Conservation (phyloP, 2,797 vertebrate species). For the Tolypeutes matacus region DNA sequence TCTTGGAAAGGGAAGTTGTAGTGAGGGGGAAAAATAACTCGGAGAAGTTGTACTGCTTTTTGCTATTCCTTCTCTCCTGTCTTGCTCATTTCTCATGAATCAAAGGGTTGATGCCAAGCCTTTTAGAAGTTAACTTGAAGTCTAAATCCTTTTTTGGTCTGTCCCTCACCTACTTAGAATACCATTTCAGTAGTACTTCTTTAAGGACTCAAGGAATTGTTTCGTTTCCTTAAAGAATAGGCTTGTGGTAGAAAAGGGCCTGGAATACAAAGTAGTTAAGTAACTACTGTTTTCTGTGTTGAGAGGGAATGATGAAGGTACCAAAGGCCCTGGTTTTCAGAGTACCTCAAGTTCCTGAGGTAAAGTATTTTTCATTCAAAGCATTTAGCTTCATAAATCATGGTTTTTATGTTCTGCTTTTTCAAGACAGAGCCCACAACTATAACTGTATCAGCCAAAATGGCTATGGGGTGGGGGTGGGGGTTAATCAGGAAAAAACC, state of each 20-base stretch:
- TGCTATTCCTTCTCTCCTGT: constrained; percentile 50
- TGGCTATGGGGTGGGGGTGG: background rate
- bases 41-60: background rate
- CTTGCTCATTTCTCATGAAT: constrained; percentile 33
- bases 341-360: constrained; percentile 30
- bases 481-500: background rate
- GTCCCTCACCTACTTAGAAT: background rate
- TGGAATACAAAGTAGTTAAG: constrained; percentile 43
- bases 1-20: constrained; percentile 43
- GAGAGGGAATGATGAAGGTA: constrained; percentile 45
- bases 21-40: background rate
- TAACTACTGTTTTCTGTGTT: constrained; percentile 44
- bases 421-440: constrained; percentile 49
- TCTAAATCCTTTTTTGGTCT: constrained; percentile 5
- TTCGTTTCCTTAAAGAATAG: constrained; percentile 60
- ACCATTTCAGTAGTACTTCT: constrained; percentile 57
- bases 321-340: constrained; percentile 32
- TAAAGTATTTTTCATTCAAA: constrained; percentile 55
- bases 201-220: constrained; percentile 50
- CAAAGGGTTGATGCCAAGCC: background rate
- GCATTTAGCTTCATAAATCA: background rate
- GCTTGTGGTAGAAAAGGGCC: background rate
- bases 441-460: constrained; percentile 7
- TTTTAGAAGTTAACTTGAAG: constrained; percentile 50
- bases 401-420: constrained; percentile 49